Evolutionary conservation across 1,140 invertebrate species (phyloP).

Genomic region (Lethocerus indicus): DNA sequence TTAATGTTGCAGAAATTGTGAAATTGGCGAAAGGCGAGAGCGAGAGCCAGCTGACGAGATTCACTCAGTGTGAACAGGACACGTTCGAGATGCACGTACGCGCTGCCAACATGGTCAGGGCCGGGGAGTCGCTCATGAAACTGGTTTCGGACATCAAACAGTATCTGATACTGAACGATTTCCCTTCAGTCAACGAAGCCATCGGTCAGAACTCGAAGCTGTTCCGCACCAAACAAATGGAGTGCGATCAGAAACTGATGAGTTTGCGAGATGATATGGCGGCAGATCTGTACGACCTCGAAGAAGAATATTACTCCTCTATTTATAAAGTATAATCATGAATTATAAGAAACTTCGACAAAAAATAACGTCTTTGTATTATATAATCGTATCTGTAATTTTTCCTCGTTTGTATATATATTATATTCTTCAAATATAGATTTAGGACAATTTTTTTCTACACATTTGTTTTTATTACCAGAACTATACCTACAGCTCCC

Average conservation of each 20-base stretch:
- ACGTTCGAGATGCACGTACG: conserved; percentile 94
- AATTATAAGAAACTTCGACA: too few relatives aligned
- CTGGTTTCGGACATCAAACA: conserved; percentile 92
- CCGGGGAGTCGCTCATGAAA: conserved; percentile 91
- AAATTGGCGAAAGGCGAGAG: conserved; percentile 85
- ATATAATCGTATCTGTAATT: too few relatives aligned
- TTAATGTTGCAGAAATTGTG: conserved; percentile 61
- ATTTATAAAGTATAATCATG: conserved; percentile 64
- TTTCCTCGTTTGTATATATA: too few relatives aligned
- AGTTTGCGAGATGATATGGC: conserved; percentile 86
- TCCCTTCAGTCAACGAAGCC: conserved; percentile 90
- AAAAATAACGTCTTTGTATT: too few relatives aligned
- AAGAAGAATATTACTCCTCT: conserved; percentile 95
- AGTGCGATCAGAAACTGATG: conserved; percentile 87
- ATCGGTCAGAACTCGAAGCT: conserved; percentile 81
- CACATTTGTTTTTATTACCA: too few relatives aligned
- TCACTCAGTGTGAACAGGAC: conserved; percentile 85
- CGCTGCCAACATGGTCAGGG: conserved; percentile 83
- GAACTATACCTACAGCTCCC: too few relatives aligned
- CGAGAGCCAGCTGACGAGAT: conserved; percentile 70
- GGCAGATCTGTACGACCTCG: conserved; percentile 84
- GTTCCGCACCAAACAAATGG: conserved; percentile 73
- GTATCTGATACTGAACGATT: conserved; percentile 91
- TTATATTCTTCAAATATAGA: too few relatives aligned
- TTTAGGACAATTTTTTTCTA: too few relatives aligned